Base-by-base conservation (phyloP, 2,113 vertebrate species). In the Atlantisia rogersi region DNA sequence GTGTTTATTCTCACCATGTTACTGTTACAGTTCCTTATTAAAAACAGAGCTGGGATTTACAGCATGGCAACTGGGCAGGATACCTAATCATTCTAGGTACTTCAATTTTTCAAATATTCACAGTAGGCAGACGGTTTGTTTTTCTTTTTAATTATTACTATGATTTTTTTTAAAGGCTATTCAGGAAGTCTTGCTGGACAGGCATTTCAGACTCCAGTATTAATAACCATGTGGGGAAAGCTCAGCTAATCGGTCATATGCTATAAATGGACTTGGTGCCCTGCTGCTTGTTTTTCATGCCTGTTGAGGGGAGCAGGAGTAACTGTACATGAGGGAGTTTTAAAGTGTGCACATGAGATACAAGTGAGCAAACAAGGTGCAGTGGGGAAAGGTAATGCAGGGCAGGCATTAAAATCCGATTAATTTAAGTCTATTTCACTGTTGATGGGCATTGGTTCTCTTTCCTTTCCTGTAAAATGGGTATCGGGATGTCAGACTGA, bases 371-470 rank as follows among this genome's bases (percentile, higher is more conserved):
- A 93, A 62, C 37, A 69, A 83, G n/a, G 63, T 55, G 70, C 55
- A 77, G 32, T 0, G 86, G 60, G 60, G 80, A 95, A 86, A 86
- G 37, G 20, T 74, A 88, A 86, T 26, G 19, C 15, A 48, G 32
- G 19, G 50, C 9, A 46, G n/a, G 13, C 52, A 90, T 88, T 94
- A 92, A 93, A 93, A 93, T 83, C 52, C 56, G 86, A 83, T 88
- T 75, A 86, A 91, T 90, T 55, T 60, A 79, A 69, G 31, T 70
- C 10, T 63, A 70, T 90, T 89, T 85, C 78, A 76, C 39, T 82
- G 44, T 32, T 92, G 67, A 59, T 82, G 32, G 55, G 35, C 40
- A 74, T 32, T 35, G 14, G 24, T 59, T 85, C 44, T 90, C 20
- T 86, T 86, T 95, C 63, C 40, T 81, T 6, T 46, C 64, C 31